Evolutionary conservation across 2,888 invertebrate genomes (phyloP), one percentile per base, ranked within the genome.

Genomic region (Dolichopus griseipennis): DNA sequence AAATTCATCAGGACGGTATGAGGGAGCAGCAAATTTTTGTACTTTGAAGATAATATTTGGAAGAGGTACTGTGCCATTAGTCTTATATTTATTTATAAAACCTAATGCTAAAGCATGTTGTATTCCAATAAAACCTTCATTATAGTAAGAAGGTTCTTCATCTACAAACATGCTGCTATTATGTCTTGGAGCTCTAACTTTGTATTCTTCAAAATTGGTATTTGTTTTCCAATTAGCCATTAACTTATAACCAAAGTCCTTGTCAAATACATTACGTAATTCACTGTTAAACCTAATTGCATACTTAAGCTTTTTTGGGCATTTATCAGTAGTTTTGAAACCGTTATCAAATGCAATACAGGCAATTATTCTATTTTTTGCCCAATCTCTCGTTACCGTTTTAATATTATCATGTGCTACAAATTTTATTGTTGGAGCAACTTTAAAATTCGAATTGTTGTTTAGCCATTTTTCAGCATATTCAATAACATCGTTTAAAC

Each of bases 21-120:
- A 79, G 0, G 90, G 89, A 75, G 90, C 90, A 0, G 91, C 89
- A 77, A 86, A 90, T 69, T 90, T 83, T 75, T 86, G n/a, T n/a
- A n/a, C n/a, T n/a, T n/a, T n/a, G n/a, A n/a, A n/a, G n/a, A n/a
- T n/a, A 5, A 72, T 22, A 21, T 65, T 20, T 22, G 72, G 68
- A 20, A 70, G 34, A 20, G 72, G 72, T 22, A 69, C n/a, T n/a
- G 6, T 33, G 27, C 9, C 3, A 10, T 33, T 9, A 15, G 43
- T 15, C 7, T 33, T 34, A 10, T 70, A 61, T 2, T 73, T 8
- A 6, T 15, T 20, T 0, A 78, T 67, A 81, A 79, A 76, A 78
- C 83, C 79, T 71, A 79, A 78, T 69, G 84, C 83, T 1, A 88
- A 75, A 0, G 84, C 83, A 76, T 86, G 82, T 75, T 91, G 90